A percentile compares a stretch with the other conserved stretches of the same genome.
These are phyloP conservation scores for Tiliacea citrago DNA, from an alignment of 2,888 invertebrate species.

Conservation along the genomic window DNA sequence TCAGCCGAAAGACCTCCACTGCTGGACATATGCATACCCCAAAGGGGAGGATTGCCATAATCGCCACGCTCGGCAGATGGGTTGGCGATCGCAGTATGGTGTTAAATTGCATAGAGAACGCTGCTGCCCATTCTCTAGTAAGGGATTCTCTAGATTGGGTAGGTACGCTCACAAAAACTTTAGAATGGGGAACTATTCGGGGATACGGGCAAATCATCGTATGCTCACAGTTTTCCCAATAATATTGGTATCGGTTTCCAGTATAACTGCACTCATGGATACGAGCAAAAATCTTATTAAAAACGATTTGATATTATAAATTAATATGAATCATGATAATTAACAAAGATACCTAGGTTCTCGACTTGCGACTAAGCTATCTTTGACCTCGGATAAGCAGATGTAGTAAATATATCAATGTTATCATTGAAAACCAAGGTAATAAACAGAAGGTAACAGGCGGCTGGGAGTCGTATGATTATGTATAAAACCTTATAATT, in stretches of 20 bases:
- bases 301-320: not conserved
- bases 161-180: too few relatives aligned
- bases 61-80: too few relatives aligned
- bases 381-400: constrained; percentile 42
- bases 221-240: not conserved
- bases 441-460: constrained; percentile 15
- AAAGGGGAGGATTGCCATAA: too few relatives aligned
- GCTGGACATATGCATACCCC: too few relatives aligned
- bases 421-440: constrained; percentile 41
- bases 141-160: too few relatives aligned
- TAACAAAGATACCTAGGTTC: not conserved
- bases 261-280: not conserved
- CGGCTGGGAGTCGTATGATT: not conserved
- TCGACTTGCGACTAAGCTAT: constrained; percentile 20
- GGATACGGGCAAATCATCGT: not conserved
- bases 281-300: not conserved
- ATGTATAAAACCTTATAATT: not conserved
- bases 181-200: not conserved
- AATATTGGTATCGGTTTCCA: not conserved
- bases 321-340: not conserved
- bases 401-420: constrained; percentile 22
- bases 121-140: too few relatives aligned
- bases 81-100: too few relatives aligned
- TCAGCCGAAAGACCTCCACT: too few relatives aligned
- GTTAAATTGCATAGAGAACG: too few relatives aligned